Evolutionary conservation across 2,888 invertebrate species (phyloP).

Genomic region (Troides helena): DNA sequence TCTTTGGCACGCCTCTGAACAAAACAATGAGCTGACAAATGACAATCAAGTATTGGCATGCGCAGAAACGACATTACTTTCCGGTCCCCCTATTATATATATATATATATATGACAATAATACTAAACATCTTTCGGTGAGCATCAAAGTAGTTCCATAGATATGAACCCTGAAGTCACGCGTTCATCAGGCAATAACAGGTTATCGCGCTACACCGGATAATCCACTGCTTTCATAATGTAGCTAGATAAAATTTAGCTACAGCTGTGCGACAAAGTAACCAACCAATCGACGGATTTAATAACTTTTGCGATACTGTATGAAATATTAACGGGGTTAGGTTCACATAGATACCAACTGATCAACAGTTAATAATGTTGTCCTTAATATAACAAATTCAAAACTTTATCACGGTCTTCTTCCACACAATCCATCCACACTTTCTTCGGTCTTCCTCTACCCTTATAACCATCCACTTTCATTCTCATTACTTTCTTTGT

Average conservation of each 20-base stretch:
- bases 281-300: conserved; percentile 8
- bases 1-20: too few relatives aligned
- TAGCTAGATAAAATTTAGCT: conserved; percentile 5
- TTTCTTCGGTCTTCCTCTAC: too few relatives aligned
- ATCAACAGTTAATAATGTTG: background rate
- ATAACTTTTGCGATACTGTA: background rate
- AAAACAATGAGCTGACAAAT: too few relatives aligned
- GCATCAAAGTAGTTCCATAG: background rate
- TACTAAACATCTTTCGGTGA: background rate
- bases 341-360: conserved; percentile 4
- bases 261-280: conserved; percentile 11
- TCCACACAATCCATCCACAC: too few relatives aligned
- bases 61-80: too few relatives aligned
- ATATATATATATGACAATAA: background rate
- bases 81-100: too few relatives aligned
- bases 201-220: conserved; percentile 7
- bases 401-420: too few relatives aligned
- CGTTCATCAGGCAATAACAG: background rate
- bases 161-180: background rate
- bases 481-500: too few relatives aligned
- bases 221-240: conserved; percentile 7
- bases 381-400: background rate
- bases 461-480: too few relatives aligned
- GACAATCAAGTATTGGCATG: too few relatives aligned
- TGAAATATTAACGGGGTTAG: background rate